Base-by-base conservation (phyloP, 2,888 invertebrate genomes). In the Syritta pipiens region DNA sequence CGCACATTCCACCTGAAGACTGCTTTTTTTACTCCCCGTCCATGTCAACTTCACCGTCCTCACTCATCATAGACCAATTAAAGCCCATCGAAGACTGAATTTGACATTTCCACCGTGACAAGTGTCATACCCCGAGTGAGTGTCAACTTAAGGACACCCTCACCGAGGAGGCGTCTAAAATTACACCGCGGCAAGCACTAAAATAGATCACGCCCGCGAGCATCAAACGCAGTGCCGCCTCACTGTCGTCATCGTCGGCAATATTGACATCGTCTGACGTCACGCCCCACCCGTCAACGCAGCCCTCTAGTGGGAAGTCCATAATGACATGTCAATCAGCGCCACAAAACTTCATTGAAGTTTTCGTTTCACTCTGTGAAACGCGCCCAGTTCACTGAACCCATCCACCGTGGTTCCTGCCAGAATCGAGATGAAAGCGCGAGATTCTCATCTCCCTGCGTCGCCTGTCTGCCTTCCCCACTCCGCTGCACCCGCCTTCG, bases 251-350 rank as follows among this genome's bases (percentile, higher is more conserved):
- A n/a, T n/a, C 62, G 59, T 65, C 51, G 53, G 28, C 40, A 32
- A 9, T 65, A 65, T 65, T 53, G 72, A 67, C 71, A 68, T 35
- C 67, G 46, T 60, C 68, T 62, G 68, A 69, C 75, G 57, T 76
- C 57, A 77, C n/a, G n/a, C n/a, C n/a, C n/a, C n/a, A n/a, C n/a
- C n/a, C n/a, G n/a, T n/a, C n/a, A n/a, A n/a, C n/a, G n/a, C n/a
- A n/a, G n/a, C n/a, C n/a, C n/a, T n/a, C n/a, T n/a, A n/a, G n/a
- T n/a, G n/a, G n/a, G n/a, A n/a, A n/a, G n/a, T n/a, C 26, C 22
- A 28, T 79, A 79, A 79, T 79, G 79, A 74, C 74, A 79, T 74
- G 79, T 74, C 79, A 79, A 79, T 79, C 79, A 74, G 49, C 67
- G 59, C 14, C 35, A 72, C 28, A 30, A 17, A 62, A n/a, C n/a